Percentiles rank a stretch among this genome's conserved stretches.
Conservation (phyloP, 2,888 invertebrate genomes). For the Automeris io region DNA sequence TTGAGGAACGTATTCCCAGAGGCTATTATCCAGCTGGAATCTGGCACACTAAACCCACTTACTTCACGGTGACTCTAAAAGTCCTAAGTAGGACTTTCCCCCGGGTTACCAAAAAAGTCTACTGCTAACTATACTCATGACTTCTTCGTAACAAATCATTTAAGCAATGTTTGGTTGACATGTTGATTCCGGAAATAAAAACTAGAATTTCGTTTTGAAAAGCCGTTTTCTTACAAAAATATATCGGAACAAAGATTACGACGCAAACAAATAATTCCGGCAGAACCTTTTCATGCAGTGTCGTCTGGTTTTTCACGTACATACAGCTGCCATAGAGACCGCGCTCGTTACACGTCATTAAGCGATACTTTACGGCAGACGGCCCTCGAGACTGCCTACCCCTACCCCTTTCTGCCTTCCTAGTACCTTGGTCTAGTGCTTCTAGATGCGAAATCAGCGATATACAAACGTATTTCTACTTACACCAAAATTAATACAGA, state of each 20-base stretch:
- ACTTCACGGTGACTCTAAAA: too few species aligned
- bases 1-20: too few species aligned
- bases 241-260: constrained; percentile 6
- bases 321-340: constrained; percentile 51
- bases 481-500: too few species aligned
- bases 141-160: too few species aligned
- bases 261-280: constrained; percentile 11
- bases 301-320: constrained; percentile 42
- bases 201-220: neutral
- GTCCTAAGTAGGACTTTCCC: too few species aligned
- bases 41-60: too few species aligned
- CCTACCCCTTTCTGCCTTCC: constrained; percentile 35
- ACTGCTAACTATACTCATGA: too few species aligned
- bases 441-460: constrained; percentile 46
- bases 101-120: too few species aligned
- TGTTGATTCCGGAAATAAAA: too few species aligned
- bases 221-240: constrained; percentile 2
- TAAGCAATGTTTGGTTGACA: too few species aligned
- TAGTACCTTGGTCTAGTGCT: constrained; percentile 23
- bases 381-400: constrained; percentile 71
- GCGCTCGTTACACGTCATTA: constrained; percentile 76
- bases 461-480: too few species aligned
- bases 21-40: too few species aligned
- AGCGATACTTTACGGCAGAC: constrained; percentile 77
- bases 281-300: constrained; percentile 18